Base-by-base conservation (phyloP, 2,797 vertebrate species). In the Anguilla pacifica region DNA sequence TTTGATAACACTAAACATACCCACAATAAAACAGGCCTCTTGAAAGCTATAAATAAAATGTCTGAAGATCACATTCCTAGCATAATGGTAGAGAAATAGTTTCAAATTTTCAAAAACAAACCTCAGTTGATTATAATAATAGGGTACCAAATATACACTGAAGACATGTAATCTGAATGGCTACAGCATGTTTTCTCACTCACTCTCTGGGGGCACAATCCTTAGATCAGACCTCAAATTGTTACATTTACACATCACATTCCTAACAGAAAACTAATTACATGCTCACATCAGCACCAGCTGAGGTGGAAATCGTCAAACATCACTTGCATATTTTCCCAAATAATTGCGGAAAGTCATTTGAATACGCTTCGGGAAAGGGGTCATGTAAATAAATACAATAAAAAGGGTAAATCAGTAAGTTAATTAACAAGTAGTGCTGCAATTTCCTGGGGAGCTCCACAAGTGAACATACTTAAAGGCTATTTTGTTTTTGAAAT, bases 241-340 rank as follows among this genome's bases (percentile, higher is more conserved):
- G 7, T 74, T 87, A 79, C 57, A 88, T 88, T 89, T 2, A 28
- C 25, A 83, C 53, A 86, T 88, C 51, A 3, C 86, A 72, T 86
- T 51, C 83, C 88, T 86, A 11, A 85, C 57, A 64, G 49, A 55
- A 83, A 83, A 67, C 70, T 91, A 84, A 91, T 88, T 85, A 7
- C 17, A 83, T 0, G 22, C 83, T 51, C 79, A 49, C 17, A 7
- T n/a, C 19, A 25, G 19, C 31, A 22, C 55, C 77, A 85, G 46
- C 74, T 84, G 25, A 49, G 53, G 86, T 85, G 87, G 83, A 88
- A 35, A 59, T 11, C 84, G 22, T 31, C 61, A 55, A 11, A 84
- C 70, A 83, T 85, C 13, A 72, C 91, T 90, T 90, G 51, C 55
- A 89, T 88, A 84, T 89, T 90, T 88, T 55, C 67, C 82, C 64